Base-by-base conservation (phyloP, 2,797 vertebrate genomes). In the Cyprinodon diabolis region DNA sequence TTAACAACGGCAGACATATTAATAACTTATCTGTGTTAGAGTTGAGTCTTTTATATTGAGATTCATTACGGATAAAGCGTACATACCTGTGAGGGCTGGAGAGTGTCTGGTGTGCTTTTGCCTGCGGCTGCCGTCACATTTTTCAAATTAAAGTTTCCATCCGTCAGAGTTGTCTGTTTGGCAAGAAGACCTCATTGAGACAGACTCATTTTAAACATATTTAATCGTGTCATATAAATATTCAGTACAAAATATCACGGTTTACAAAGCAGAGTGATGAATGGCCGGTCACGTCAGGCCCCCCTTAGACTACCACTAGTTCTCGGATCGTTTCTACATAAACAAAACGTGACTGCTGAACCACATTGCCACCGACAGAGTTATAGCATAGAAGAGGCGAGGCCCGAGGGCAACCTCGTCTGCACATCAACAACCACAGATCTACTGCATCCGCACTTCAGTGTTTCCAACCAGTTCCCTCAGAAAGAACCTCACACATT, bases 181-280 rank as follows among this genome's bases (percentile, higher is more conserved):
- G 4, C 6, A 66, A 68, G 23, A 76, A 30, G 0, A 17, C 6
- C 43, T 37, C 19, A 0, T 6, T 25, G 63, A 71, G 21, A 71
- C 25, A 23, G 11, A 13, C 8, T 83, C 78, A 77, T 90, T 92
- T 92, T 89, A 87, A 92, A 95, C 93, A 95, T 95, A 94, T 98
- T 97, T 98, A 96, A 95, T 94, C 87, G 94, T 96, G 95, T 96
- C 95, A 97, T 98, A 97, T 97, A 97, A 97, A 97, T 97, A 97
- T 95, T 96, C 96, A 95, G 96, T 98, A 98, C 96, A 98, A 98
- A 98, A 97, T 94, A 96, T 97, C 95, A 96, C 96, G 93, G 96
- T 96, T 95, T 96, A 96, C 97, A 96, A 97, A 97, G 96, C 95
- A 97, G 96, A 81, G 82, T 57, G 89, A 91, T 90, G 90, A 71